Conservation (phyloP, 2,113 vertebrate genomes). For the Colistium nudipinnis region DNA sequence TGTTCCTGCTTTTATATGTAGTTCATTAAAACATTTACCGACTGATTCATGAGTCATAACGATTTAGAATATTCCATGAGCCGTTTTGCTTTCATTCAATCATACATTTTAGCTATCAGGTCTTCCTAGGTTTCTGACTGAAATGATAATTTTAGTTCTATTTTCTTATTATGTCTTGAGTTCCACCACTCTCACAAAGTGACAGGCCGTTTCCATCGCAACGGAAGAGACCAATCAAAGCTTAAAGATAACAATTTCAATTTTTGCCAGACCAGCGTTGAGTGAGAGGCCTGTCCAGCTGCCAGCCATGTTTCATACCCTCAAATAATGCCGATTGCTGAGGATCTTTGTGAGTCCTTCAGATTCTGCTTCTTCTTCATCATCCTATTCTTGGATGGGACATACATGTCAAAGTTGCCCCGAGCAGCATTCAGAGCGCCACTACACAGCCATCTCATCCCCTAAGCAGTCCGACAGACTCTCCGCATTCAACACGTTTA, state of each 20-base stretch:
- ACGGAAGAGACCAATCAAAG: constrained; percentile 8
- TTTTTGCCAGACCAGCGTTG: not conserved
- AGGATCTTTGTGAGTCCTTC: constrained; percentile 18
- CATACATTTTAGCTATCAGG: no score
- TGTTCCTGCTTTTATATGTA: no score
- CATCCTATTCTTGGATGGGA: no score
- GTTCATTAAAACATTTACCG: not conserved
- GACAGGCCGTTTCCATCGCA: not conserved
- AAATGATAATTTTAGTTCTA: not conserved
- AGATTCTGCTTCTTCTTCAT: constrained; percentile 17
- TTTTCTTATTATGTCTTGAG: not conserved
- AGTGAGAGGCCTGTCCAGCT: not conserved
- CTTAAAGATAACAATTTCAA: not conserved
- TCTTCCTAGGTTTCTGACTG: not conserved
- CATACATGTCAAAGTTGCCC: constrained; percentile 5
- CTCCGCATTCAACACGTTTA: constrained; percentile 86
- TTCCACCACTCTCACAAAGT: not conserved
- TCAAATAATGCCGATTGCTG: constrained; percentile 16
- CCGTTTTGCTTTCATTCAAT: not conserved
- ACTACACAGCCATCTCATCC: constrained; percentile 89
- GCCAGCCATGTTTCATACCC: not conserved
- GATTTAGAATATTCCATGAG: not conserved
- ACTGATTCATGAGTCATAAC: no score
- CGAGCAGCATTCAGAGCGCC: constrained; percentile 8
- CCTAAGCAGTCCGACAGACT: constrained; percentile 87